Evolutionary conservation across 2,113 vertebrate species (phyloP), one percentile per base, ranked within the genome.

Genomic region (Daubentonia madagascariensis): DNA sequence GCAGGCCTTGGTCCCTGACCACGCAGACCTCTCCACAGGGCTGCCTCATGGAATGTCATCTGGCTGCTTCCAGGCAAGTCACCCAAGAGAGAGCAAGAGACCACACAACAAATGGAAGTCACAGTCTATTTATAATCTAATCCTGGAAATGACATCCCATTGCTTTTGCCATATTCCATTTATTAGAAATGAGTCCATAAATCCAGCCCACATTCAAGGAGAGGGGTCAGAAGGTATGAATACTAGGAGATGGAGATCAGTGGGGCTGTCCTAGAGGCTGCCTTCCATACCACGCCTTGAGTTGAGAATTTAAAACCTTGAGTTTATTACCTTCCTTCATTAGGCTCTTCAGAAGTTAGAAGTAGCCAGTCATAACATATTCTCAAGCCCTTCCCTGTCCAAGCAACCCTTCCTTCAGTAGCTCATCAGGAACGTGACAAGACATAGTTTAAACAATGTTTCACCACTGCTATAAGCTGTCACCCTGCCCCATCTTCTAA

Each of bases 381-480:
- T 4, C 52, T 65, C 9, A 0, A 0, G 6, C 35, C 23, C 72
- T 75, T 48, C 37, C 8, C n/a, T n/a, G n/a, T n/a, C n/a, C n/a
- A n/a, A 30, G 40, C 10, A 73, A 8, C 16, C 80, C 63, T 30
- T 10, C 54, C 23, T 16, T 73, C 25, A 45, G n/a, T n/a, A n/a
- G n/a, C n/a, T n/a, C n/a, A n/a, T n/a, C n/a, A n/a, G n/a, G n/a
- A n/a, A n/a, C n/a, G n/a, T n/a, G n/a, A n/a, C n/a, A n/a, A n/a
- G n/a, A n/a, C n/a, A n/a, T n/a, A n/a, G n/a, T 20, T 37, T 68
- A 61, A 70, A 65, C 13, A 45, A 37, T 35, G 18, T 37, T 20
- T n/a, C 68, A 35, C 14, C 1, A 12, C 18, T 2, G 5, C 35
- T 54, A 1, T 3, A 25, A 13, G 4, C 13, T 30, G 28, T 13